These are phyloP conservation scores for Nebria brevicollis DNA, from an alignment of 2,888 invertebrate species.

Conservation along the genomic window DNA sequence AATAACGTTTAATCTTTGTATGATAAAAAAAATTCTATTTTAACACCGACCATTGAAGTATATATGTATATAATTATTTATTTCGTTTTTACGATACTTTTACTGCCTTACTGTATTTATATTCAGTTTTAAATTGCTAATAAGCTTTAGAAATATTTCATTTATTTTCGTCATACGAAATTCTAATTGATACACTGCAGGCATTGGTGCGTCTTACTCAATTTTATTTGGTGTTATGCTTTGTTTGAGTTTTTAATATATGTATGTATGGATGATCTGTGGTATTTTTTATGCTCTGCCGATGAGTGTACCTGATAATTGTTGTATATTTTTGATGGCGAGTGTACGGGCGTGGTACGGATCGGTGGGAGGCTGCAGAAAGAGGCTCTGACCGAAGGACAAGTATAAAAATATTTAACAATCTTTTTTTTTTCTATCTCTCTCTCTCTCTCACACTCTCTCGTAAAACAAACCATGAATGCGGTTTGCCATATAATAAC, in stretches of 20 bases:
- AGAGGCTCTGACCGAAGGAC: constrained; percentile 22
- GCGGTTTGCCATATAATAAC: too few relatives aligned
- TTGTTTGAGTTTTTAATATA: neutral
- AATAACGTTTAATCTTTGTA: constrained; percentile 53
- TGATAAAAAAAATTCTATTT: constrained; percentile 23
- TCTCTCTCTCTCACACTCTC: neutral
- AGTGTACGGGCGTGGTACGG: constrained; percentile 33
- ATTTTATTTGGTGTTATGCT: neutral
- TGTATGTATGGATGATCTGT: neutral
- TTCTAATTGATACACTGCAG: neutral
- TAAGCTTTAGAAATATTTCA: neutral
- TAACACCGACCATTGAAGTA: neutral
- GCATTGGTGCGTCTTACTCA: neutral
- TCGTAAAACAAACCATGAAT: neutral
- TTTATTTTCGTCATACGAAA: neutral
- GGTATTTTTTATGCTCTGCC: neutral
- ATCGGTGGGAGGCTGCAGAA: constrained; percentile 26
- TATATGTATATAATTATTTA: neutral
- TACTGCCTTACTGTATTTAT: too few relatives aligned
- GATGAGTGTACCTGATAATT: neutral
- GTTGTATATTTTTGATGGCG: constrained; percentile 9
- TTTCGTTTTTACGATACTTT: neutral
- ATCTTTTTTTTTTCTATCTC: neutral
- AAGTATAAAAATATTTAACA: constrained; percentile 19
- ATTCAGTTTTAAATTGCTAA: neutral